A percentile compares a stretch with the other conserved stretches of the same genome.
Conservation (phyloP, 2,888 invertebrate genomes). For the Nomada fucata region DNA sequence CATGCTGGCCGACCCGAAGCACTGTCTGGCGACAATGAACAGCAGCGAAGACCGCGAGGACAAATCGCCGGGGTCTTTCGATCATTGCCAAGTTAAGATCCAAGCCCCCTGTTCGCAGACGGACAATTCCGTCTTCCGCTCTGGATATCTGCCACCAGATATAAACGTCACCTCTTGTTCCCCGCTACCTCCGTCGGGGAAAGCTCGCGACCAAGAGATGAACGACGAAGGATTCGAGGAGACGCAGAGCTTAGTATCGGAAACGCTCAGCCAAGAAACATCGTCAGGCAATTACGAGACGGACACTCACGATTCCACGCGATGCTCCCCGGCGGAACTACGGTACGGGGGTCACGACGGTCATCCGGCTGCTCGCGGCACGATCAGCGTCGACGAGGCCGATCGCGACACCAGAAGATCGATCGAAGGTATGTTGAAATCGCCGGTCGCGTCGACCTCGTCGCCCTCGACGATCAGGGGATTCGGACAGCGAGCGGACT, state of each 20-base stretch:
- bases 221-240: slow-evolving; percentile 97
- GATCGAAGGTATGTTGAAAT: slow-evolving; percentile 20
- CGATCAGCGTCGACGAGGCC: not conserved
- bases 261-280: slow-evolving; percentile 93
- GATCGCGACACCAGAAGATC: not conserved
- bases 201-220: slow-evolving; percentile 88
- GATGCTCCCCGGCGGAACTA: slow-evolving; percentile 81
- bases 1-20: not conserved
- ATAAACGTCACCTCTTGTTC: slow-evolving; percentile 84
- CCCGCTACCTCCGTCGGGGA: slow-evolving; percentile 75
- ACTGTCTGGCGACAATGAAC: no score
- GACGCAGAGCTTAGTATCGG: slow-evolving; percentile 94
- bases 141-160: slow-evolving; percentile 83
- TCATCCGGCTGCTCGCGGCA: not conserved
- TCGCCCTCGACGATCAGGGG: slow-evolving; percentile 19
- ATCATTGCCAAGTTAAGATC: not conserved
- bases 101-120: not conserved
- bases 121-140: slow-evolving; percentile 66
- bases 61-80: not conserved
- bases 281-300: slow-evolving; percentile 90
- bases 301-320: slow-evolving; percentile 86
- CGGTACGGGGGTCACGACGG: slow-evolving; percentile 33
- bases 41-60: not conserved
- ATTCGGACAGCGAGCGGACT: slow-evolving; percentile 48
- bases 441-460: slow-evolving; percentile 20